Evolutionary conservation across 2,797 vertebrate genomes (phyloP).

Genomic region (Peromyscus nudipes): DNA sequence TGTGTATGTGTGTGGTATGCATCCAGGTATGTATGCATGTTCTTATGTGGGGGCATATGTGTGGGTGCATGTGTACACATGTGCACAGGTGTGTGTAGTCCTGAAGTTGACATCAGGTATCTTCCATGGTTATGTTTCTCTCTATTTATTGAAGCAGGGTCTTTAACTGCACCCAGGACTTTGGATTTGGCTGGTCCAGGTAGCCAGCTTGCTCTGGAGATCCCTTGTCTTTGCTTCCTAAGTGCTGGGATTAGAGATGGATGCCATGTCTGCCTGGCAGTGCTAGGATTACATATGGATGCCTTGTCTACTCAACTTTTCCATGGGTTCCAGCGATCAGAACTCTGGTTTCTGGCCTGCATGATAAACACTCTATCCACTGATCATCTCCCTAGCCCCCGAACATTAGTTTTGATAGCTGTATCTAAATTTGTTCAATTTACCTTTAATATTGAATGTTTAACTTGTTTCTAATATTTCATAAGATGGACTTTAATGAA

Average conservation of each 20-base stretch:
- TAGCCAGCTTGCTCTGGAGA: neutral
- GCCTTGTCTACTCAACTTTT: neutral
- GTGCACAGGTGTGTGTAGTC: neutral
- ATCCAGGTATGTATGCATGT: neutral
- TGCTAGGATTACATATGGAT: neutral
- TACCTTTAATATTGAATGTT: constrained; percentile 47
- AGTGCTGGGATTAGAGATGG: neutral
- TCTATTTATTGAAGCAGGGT: neutral
- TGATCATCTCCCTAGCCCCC: neutral
- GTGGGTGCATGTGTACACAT: neutral
- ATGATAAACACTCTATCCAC: neutral
- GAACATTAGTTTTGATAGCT: constrained; percentile 27
- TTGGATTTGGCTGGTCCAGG: neutral
- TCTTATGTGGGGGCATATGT: neutral
- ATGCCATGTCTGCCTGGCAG: neutral
- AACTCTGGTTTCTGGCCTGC: neutral
- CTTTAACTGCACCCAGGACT: neutral
- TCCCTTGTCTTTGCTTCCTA: neutral
- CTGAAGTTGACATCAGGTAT: neutral
- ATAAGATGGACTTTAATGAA: constrained; percentile 60
- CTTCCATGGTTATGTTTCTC: neutral
- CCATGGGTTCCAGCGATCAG: too few species aligned
- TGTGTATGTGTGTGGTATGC: neutral
- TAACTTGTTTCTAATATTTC: constrained; percentile 60
- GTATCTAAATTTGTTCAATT: constrained; percentile 37